phyloP scores from a whole-genome alignment of 2,797 vertebrate species.

The Sebastes variabilis region DNA sequence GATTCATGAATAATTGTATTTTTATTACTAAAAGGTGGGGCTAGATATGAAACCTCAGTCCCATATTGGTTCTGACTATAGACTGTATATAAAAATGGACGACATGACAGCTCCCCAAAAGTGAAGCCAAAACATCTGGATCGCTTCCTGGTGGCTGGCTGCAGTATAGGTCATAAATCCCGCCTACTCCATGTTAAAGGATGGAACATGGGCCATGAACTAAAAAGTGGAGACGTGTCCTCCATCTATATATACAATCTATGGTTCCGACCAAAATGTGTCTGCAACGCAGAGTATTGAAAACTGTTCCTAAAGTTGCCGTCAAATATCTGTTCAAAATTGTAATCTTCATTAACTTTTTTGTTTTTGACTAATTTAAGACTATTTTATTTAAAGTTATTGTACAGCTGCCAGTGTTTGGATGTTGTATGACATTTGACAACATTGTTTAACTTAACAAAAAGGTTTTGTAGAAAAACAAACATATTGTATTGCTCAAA shows the following conservation, averaged over 20 bases:
- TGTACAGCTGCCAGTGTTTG: background rate
- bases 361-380: background rate
- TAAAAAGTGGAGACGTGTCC: too few relatives aligned
- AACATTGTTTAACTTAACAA: background rate
- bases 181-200: too few relatives aligned
- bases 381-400: background rate
- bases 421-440: background rate
- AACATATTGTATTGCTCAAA: background rate
- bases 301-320: too few relatives aligned
- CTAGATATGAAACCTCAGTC: background rate
- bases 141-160: too few relatives aligned
- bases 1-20: background rate
- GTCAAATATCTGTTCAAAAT: background rate
- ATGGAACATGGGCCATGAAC: too few relatives aligned
- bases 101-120: too few relatives aligned
- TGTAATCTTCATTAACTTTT: background rate
- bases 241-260: too few relatives aligned
- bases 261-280: background rate
- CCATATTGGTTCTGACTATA: too few relatives aligned
- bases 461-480: background rate
- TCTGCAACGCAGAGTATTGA: too few relatives aligned
- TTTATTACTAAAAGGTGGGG: background rate
- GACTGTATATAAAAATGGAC: too few relatives aligned
- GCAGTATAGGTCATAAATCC: fast-evolving
- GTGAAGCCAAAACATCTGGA: too few relatives aligned